phyloP scores from a whole-genome alignment of 2,888 invertebrate genomes.

The Amaurobius ferox region DNA sequence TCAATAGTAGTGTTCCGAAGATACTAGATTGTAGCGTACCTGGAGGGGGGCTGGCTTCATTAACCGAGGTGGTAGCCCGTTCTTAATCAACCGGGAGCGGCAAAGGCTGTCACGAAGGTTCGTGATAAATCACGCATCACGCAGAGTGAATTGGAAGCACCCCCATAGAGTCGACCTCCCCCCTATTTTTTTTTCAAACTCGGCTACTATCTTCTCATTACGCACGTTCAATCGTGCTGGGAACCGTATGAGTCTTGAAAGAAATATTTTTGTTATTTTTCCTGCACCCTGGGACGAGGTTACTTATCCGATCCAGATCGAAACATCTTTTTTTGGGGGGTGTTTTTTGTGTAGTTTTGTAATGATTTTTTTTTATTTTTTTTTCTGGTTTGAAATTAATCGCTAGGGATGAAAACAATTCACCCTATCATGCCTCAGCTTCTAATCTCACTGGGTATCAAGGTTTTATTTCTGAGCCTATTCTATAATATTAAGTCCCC shows the following conservation, averaged over 20 bases:
- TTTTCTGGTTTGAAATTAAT: background rate
- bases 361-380: background rate
- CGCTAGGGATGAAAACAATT: background rate
- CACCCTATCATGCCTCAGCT: background rate
- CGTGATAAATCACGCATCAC: constrained; percentile 71
- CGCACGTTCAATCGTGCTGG: constrained; percentile 65
- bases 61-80: constrained; percentile 62
- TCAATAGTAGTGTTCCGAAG: constrained; percentile 1
- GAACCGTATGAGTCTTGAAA: constrained; percentile 65
- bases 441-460: background rate
- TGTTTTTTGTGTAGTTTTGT: background rate
- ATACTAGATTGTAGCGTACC: constrained; percentile 8
- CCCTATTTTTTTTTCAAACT: background rate
- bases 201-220: constrained; percentile 61
- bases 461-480: no score
- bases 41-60: constrained; percentile 60
- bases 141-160: constrained; percentile 53
- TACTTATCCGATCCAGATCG: constrained; percentile 22
- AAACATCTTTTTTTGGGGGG: constrained; percentile 10
- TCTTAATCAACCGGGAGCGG: constrained; percentile 72
- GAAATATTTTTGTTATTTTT: constrained; percentile 21
- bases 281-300: constrained; percentile 1
- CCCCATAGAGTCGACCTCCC: constrained; percentile 15
- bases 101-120: constrained; percentile 59
- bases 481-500: no score